Percentiles rank a stretch among this genome's conserved stretches.
phyloP scores from a whole-genome alignment of 2,113 vertebrate genomes.

The Labrus mixtus region DNA sequence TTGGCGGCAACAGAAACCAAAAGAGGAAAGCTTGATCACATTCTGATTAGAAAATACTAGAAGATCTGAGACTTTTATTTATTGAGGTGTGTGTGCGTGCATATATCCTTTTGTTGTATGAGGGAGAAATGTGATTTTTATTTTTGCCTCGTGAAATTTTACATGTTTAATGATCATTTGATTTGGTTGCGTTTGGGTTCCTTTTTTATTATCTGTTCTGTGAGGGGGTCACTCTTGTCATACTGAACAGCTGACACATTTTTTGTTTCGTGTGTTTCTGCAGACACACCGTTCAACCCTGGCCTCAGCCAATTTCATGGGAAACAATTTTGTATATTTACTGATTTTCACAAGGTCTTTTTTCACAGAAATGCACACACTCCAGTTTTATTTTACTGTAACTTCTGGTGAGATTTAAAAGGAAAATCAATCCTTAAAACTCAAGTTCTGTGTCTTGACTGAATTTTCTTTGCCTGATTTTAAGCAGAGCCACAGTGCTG shows the following conservation, averaged over 20 bases:
- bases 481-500: no score
- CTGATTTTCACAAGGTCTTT: not conserved
- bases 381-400: constrained; percentile 50
- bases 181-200: constrained; percentile 36
- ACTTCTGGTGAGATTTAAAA: not conserved
- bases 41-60: constrained; percentile 64
- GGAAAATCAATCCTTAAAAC: not conserved
- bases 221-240: not conserved
- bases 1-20: constrained; percentile 63
- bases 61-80: constrained; percentile 76
- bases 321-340: constrained; percentile 3
- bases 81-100: constrained; percentile 56
- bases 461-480: constrained; percentile 4
- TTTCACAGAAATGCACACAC: constrained; percentile 37
- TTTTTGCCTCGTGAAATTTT: constrained; percentile 58
- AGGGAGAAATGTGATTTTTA: constrained; percentile 30
- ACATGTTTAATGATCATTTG: constrained; percentile 37
- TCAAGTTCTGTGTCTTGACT: not conserved
- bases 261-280: constrained; percentile 19
- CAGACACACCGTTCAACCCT: not conserved
- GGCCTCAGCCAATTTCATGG: constrained; percentile 1
- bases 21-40: constrained; percentile 54
- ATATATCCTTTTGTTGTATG: constrained; percentile 37
- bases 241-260: constrained; percentile 5
- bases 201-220: not conserved